Base-by-base conservation (phyloP, 2,888 invertebrate genomes). In the Apantesis nais region DNA sequence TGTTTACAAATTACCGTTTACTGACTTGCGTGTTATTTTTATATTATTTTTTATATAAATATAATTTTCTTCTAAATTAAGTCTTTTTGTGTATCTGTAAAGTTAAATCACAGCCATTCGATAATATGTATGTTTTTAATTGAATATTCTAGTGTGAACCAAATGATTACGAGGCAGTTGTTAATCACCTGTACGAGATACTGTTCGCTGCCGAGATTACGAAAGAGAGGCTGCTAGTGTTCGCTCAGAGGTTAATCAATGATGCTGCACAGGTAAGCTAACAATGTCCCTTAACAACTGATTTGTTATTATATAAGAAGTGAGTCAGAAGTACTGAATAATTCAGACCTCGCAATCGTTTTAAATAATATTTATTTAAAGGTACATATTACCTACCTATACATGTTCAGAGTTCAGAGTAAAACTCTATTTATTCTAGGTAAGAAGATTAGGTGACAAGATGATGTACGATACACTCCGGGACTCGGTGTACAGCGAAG, bases 231-330 rank as follows among this genome's bases (percentile, higher is more conserved):
- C 89, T 98, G 63, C 96, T 97, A 82, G 97, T 98, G 39, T 97
- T 98, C 77, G 97, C 97, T 0, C 97, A 97, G 75, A 97, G 98
- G 89, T 96, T 98, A 92, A 96, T 97, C 65, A 98, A 98, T 80
- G 97, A 98, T 75, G 97, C 98, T 0, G 96, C 98, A 1, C 97
- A 97, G 89, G 96, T 96, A 84, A 78, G 34, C 58, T 65, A 19
- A 62, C 25, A 25, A 29, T 55, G 25, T 25, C 29, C 29, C 1
- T 55, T n/a, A 55, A 25, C n/a, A n/a, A 11, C n/a, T 52, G 9
- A 52, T 52, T n/a, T 52, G 9, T 8, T 52, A 55, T 5, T 44
- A 19, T 19, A 12, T 25, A 55, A 25, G 11, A 2, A 52, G 11
- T n/a, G n/a, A 52, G n/a, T 55, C 25, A 14, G 25, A 14, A 25